Evolutionary conservation across 2,797 vertebrate genomes (phyloP), one percentile per base, ranked within the genome.

Genomic region (Bufotes viridis): DNA sequence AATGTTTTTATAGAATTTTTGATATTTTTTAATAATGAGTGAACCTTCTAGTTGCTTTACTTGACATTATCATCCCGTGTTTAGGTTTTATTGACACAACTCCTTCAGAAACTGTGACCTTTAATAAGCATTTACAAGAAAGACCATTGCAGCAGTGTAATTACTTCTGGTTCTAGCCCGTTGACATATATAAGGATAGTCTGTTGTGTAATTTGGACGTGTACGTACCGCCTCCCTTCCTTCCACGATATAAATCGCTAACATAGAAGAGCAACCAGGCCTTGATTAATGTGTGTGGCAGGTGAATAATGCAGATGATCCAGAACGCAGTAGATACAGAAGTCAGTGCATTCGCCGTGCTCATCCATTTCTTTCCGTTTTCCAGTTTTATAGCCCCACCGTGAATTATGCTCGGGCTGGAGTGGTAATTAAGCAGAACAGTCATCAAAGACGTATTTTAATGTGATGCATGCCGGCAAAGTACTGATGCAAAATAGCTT

Each of bases 381-480:
- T 80, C 55, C 69, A 42, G 58, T 80, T 89, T 87, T 87, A 87
- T 82, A 24, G 22, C 63, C n/a, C 80, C 24, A 55, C 17, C 20
- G 10, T 89, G 81, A 89, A 82, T 89, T 79, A 89, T 83, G 55
- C 75, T 22, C 51, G 22, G 20, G 18, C 55, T 80, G 74, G 84
- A 87, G 26, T 83, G 57, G 80, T 87, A 89, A 89, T 89, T 89
- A 89, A 89, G 80, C 81, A 87, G 53, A 87, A 87, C 84, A 89
- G 88, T 42, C 80, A 87, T 89, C 84, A 89, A 89, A 89, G 85
- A 76, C 81, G 49, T 89, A 34, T 78, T 72, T 78, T 82, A 89
- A 86, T 86, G 29, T 70, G 84, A 87, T 89, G 85, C 81, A n/a
- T 51, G 24, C 61, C 15, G 53, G 75, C 80, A 15, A 84, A 79